phyloP scores from a whole-genome alignment of 1,140 invertebrate genomes.

The Drosophila melanica region DNA sequence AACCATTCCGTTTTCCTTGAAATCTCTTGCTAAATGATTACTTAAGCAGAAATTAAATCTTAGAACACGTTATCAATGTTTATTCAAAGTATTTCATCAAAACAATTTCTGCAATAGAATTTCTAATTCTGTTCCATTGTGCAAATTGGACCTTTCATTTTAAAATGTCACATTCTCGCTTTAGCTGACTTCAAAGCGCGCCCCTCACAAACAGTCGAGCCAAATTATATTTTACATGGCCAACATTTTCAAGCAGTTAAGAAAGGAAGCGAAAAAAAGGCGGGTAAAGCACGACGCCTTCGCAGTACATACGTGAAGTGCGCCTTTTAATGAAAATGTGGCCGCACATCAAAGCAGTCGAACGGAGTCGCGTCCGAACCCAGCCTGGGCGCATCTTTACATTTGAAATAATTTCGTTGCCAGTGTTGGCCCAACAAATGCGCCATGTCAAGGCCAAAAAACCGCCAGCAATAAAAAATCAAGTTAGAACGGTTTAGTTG shows the following conservation, averaged over 20 bases:
- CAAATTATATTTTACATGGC: constrained; percentile 40
- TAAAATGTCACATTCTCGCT: constrained; percentile 34
- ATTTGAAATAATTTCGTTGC: constrained; percentile 33
- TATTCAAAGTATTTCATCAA: no score
- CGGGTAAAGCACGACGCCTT: not conserved
- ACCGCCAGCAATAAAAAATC: constrained; percentile 2
- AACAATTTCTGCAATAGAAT: no score
- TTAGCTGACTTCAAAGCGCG: constrained; percentile 44
- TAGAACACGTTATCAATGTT: no score
- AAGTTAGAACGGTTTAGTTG: no score
- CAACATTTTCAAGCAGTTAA: constrained; percentile 22
- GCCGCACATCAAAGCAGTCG: constrained; percentile 40
- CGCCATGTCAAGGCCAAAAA: constrained; percentile 45
- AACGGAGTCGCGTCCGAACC: constrained; percentile 1
- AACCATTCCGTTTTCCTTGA: no score
- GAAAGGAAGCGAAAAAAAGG: constrained; percentile 2
- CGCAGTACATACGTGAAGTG: constrained; percentile 12
- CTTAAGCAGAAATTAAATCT: no score
- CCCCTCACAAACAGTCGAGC: constrained; percentile 25
- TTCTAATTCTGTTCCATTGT: constrained; percentile 5
- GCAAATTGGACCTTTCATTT: constrained; percentile 17
- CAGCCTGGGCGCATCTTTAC: constrained; percentile 32
- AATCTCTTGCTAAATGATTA: no score
- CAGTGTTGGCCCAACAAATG: constrained; percentile 23
- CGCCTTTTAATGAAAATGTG: constrained; percentile 39